phyloP scores from a whole-genome alignment of 2,113 vertebrate species.

The Macaca nemestrina region DNA sequence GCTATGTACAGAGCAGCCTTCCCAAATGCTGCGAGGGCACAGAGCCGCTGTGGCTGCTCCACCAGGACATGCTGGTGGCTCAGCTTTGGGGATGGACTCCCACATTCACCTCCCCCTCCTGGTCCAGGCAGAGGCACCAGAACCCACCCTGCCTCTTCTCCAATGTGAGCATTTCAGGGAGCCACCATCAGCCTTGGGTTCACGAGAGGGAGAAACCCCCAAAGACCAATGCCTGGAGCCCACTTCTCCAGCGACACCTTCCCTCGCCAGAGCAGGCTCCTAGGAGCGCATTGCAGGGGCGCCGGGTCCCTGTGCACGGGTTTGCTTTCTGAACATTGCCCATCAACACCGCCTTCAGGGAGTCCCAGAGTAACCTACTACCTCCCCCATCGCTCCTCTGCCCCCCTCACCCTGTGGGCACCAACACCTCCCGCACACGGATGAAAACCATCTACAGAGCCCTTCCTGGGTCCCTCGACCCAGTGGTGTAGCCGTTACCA shows the following conservation, averaged over 20 bases:
- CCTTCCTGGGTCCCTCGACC: conserved; percentile 53
- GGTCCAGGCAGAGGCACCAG: neutral
- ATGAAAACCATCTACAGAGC: conserved; percentile 55
- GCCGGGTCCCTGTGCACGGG: rapidly evolving
- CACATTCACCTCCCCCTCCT: neutral
- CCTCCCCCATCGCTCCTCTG: conserved; percentile 65
- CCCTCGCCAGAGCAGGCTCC: neutral
- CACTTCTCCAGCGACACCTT: neutral
- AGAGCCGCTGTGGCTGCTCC: conserved; percentile 47
- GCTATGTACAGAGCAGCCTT: conserved; percentile 68
- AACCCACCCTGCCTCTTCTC: conserved; percentile 20
- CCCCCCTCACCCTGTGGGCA: neutral
- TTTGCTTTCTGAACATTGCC: neutral
- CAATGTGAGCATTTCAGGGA: conserved; percentile 49
- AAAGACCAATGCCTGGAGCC: neutral
- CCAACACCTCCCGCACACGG: neutral
- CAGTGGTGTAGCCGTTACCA: conserved; percentile 71
- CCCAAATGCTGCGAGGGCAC: conserved; percentile 61
- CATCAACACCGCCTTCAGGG: conserved; percentile 48
- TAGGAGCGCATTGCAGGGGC: neutral
- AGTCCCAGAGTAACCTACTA: conserved; percentile 76
- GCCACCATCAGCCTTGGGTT: conserved; percentile 33
- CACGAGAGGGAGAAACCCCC: neutral
- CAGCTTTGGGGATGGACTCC: neutral
- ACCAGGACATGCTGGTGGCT: conserved; percentile 8